Base-by-base conservation (phyloP, 2,888 invertebrate genomes). In the Falcaria lacertinaria region DNA sequence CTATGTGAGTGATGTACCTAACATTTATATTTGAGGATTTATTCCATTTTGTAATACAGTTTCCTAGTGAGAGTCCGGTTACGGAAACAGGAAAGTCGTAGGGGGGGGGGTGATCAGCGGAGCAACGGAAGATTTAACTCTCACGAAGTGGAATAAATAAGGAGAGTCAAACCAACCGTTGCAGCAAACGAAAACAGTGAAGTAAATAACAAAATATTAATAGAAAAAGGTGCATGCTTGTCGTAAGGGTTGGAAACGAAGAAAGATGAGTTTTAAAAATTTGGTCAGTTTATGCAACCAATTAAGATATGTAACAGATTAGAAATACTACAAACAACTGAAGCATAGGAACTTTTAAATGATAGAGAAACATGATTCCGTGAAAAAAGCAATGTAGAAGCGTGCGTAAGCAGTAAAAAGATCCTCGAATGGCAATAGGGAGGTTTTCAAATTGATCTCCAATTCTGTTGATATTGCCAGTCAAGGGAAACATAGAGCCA, bases 61-160 rank as follows among this genome's bases (percentile, higher is more conserved):
- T 80, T 82, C 79, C 87, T 82, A 84, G 73, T 73, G 79, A 84
- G 86, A 82, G 69, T 80, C 86, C 88, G 83, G 86, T 62, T 69
- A 79, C 85, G 86, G 89, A 76, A 74, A 84, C 83, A 88, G 90
- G 89, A 89, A 89, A 89, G 89, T 84, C 80, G 81, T 60, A 69
- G 76, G 75, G 61, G 74, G 66, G 69, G 63, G 64, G 53, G 73
- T 80, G 28, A 28, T 28, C 11, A 78, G 76, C 77, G 69, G 76
- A 77, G 84, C 77, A 47, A 54, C 70, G 66, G 48, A 47, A 47
- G 43, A 49, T 52, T 50, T 42, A 43, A 54, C 60, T 55, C 54
- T 65, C 53, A 54, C n/a, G n/a, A n/a, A 45, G 47, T 50, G 43
- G 22, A 14, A 47, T 39, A 37, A 39, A 33, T 41, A 44, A 43